Conservation (phyloP, 2,888 invertebrate genomes). For the Busseola fusca region DNA sequence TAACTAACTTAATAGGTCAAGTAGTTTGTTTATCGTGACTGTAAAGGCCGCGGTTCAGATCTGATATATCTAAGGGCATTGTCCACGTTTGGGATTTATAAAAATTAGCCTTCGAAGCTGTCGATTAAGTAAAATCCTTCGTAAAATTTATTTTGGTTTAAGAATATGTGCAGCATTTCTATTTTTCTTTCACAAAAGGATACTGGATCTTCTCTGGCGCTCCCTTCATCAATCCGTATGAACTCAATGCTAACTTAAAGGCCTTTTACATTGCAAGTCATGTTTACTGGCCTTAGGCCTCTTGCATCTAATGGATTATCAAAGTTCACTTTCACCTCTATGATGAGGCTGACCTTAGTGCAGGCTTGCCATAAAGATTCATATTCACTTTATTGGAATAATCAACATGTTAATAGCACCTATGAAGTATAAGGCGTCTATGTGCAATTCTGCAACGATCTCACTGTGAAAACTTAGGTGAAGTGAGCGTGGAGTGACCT, state of each 20-base stretch:
- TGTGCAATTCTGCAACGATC: too few relatives aligned
- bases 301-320: background rate
- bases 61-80: slow-evolving; percentile 31
- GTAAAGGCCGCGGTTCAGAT: slow-evolving; percentile 12
- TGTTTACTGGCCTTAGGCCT: background rate
- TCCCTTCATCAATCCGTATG: background rate
- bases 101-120: slow-evolving; percentile 27
- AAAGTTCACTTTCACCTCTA: background rate
- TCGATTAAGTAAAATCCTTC: background rate
- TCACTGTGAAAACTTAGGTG: too few relatives aligned
- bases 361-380: background rate
- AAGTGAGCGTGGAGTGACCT: too few relatives aligned
- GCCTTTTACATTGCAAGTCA: background rate
- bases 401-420: background rate
- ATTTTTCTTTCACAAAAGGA: background rate
- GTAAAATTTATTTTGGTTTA: slow-evolving; percentile 1
- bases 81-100: slow-evolving; percentile 52
- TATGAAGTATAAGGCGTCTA: background rate
- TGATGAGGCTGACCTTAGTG: background rate
- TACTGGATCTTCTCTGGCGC: background rate
- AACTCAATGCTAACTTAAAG: background rate
- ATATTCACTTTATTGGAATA: background rate
- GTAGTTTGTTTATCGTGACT: slow-evolving; percentile 38
- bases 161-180: background rate
- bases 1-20: slow-evolving; percentile 41